Percentiles rank a stretch among this genome's conserved stretches.
These are phyloP conservation scores for Leucophenga maculata DNA, from an alignment of 2,888 invertebrate genomes.

Conservation along the genomic window DNA sequence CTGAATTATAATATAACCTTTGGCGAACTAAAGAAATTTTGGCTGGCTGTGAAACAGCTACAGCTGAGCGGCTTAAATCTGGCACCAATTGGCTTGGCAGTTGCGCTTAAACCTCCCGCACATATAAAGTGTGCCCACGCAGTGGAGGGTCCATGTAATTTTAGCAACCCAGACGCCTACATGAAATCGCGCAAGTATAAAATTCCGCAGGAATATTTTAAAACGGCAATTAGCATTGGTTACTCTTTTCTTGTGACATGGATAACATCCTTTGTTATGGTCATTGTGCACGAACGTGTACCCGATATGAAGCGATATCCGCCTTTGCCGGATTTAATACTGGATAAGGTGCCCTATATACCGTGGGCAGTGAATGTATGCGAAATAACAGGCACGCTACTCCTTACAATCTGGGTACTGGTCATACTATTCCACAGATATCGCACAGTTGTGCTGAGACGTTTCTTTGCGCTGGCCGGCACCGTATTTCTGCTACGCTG, in stretches of 20 bases:
- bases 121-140: slow-evolving; percentile 16
- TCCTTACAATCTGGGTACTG: slow-evolving; percentile 89
- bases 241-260: slow-evolving; percentile 94
- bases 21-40: slow-evolving; percentile 89
- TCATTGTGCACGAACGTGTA: slow-evolving; percentile 97
- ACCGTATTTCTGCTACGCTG: slow-evolving; percentile 97
- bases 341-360: slow-evolving; percentile 98
- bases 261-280: slow-evolving; percentile 99
- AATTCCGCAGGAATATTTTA: slow-evolving; percentile 84
- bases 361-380: slow-evolving; percentile 99
- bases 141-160: slow-evolving; percentile 41
- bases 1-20: slow-evolving; percentile 83
- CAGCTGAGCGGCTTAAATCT: slow-evolving; percentile 73
- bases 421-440: slow-evolving; percentile 97
- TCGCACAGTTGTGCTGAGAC: slow-evolving; percentile 92
- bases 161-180: slow-evolving; percentile 36
- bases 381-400: slow-evolving; percentile 88
- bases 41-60: slow-evolving; percentile 81
- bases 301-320: slow-evolving; percentile 99
- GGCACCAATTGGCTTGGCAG: slow-evolving; percentile 30
- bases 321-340: slow-evolving; percentile 96
- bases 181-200: slow-evolving; percentile 28
- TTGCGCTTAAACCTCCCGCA: slow-evolving; percentile 68
- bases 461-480: slow-evolving; percentile 96
- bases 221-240: slow-evolving; percentile 89